Evolutionary conservation across 1,140 invertebrate species (phyloP).

Genomic region (Rhizoglyphus robini): DNA sequence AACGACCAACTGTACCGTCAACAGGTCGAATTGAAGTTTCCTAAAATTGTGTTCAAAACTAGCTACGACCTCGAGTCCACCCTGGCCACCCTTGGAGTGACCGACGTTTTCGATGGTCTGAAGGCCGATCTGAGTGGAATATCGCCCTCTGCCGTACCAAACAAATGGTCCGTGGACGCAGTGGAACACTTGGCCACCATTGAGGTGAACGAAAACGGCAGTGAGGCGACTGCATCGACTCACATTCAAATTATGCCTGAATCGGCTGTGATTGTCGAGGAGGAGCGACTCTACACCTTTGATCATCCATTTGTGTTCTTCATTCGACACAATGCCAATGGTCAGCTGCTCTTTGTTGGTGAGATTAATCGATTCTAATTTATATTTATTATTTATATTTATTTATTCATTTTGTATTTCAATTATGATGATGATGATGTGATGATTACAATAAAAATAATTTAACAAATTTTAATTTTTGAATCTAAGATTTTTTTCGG

Average conservation of each 20-base stretch:
- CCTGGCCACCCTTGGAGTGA: neutral
- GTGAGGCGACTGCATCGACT: conserved; percentile 51
- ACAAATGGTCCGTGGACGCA: conserved; percentile 36
- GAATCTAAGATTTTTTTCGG: too few relatives aligned
- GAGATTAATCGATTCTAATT: conserved; percentile 14
- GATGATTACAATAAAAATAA: too few relatives aligned
- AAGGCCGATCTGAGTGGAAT: conserved; percentile 34
- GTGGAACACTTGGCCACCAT: conserved; percentile 49
- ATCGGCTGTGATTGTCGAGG: neutral
- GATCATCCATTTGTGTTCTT: conserved; percentile 63
- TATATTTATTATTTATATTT: too few relatives aligned
- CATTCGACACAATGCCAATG: conserved; percentile 55
- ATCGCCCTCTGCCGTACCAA: neutral
- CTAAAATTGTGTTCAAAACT: neutral
- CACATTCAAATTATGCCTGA: conserved; percentile 29
- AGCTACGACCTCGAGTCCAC: neutral
- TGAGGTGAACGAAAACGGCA: too few relatives aligned
- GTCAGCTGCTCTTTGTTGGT: conserved; percentile 55
- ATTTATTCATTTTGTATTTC: too few relatives aligned
- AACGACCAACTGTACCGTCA: neutral
- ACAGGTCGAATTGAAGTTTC: neutral
- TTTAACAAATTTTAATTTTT: too few relatives aligned
- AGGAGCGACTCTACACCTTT: conserved; percentile 33
- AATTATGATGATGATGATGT: too few relatives aligned
- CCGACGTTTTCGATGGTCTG: neutral